Percentiles rank a stretch among this genome's conserved stretches.
phyloP scores from a whole-genome alignment of 2,888 invertebrate species.

The Leptopilina syphax region DNA sequence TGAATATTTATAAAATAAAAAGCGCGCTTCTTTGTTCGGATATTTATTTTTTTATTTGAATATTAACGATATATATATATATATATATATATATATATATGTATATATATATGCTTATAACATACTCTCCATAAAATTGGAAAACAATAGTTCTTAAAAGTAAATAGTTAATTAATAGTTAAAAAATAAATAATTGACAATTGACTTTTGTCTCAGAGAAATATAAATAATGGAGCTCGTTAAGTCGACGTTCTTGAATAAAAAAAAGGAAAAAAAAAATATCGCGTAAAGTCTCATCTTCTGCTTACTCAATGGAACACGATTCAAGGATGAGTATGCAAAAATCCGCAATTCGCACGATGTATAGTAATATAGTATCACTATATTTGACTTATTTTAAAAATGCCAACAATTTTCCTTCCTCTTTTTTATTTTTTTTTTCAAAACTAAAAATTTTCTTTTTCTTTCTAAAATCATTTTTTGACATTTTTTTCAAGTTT shows the following conservation, averaged over 20 bases:
- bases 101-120: no score
- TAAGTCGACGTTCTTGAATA: not conserved
- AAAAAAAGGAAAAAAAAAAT: not conserved
- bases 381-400: not conserved
- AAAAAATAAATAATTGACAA: not conserved
- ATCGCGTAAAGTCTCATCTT: conserved; percentile 20
- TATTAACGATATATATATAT: no score
- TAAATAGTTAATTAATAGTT: not conserved
- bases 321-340: conserved; percentile 31
- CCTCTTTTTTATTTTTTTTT: no score
- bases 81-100: no score
- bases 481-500: no score
- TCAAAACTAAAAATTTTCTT: not conserved
- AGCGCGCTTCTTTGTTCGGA: no score
- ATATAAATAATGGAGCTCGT: not conserved
- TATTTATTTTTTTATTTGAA: no score
- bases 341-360: conserved; percentile 26
- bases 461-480: not conserved
- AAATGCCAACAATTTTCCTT: not conserved
- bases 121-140: not conserved
- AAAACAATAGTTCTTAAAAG: not conserved
- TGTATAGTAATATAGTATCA: not conserved
- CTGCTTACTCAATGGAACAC: conserved; percentile 32
- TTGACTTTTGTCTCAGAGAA: not conserved
- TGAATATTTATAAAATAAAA: no score